Evolutionary conservation across 2,113 vertebrate genomes (phyloP).

Genomic region (Coregonus clupeaformis): DNA sequence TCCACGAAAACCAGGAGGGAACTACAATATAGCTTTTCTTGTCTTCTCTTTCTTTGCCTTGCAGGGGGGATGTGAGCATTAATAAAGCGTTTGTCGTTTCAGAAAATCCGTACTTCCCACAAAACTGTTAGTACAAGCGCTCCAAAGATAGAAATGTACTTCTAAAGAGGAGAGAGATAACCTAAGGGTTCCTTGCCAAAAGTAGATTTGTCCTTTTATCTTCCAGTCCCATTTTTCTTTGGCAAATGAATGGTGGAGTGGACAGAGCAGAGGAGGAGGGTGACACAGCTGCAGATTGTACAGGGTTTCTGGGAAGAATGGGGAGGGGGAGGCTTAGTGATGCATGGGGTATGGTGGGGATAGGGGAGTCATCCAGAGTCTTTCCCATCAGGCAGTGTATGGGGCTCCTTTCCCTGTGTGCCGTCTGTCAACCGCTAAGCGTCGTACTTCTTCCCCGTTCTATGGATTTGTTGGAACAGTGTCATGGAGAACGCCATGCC

Average conservation of each 20-base stretch:
- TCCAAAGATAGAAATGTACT: slow-evolving; percentile 32
- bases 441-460: slow-evolving; percentile 97
- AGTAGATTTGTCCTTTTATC: slow-evolving; percentile 48
- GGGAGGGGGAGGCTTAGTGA: slow-evolving; percentile 25
- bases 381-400: slow-evolving; percentile 58
- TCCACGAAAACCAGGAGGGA: slow-evolving; percentile 21
- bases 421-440: slow-evolving; percentile 73
- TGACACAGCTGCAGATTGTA: slow-evolving; percentile 67
- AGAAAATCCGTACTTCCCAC: not conserved
- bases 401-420: slow-evolving; percentile 35
- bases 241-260: slow-evolving; percentile 82
- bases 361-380: slow-evolving; percentile 57
- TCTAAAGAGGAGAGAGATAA: slow-evolving; percentile 43
- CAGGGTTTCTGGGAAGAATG: slow-evolving; percentile 33
- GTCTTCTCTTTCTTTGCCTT: slow-evolving; percentile 44
- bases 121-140: slow-evolving; percentile 68
- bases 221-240: slow-evolving; percentile 78
- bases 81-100: slow-evolving; percentile 54
- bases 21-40: slow-evolving; percentile 31
- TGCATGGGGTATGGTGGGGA: slow-evolving; percentile 35
- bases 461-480: slow-evolving; percentile 97
- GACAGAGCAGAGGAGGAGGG: slow-evolving; percentile 61
- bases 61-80: slow-evolving; percentile 39
- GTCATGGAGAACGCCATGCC: slow-evolving; percentile 99
- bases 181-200: slow-evolving; percentile 53